These are phyloP conservation scores for Apoda limacodes DNA, from an alignment of 2,888 invertebrate species.

Conservation along the genomic window DNA sequence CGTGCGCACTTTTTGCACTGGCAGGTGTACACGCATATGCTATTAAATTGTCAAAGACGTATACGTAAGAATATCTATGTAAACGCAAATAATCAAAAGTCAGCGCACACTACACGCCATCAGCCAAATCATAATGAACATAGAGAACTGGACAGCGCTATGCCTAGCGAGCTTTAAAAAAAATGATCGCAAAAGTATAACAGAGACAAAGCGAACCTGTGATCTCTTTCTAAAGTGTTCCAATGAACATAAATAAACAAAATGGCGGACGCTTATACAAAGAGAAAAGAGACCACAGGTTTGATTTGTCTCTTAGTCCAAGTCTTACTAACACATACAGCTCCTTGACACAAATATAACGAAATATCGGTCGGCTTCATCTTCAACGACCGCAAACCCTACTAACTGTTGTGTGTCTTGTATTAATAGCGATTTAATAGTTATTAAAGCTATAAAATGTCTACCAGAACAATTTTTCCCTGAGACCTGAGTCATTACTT, in stretches of 20 bases:
- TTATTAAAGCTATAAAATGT: slow-evolving; percentile 31
- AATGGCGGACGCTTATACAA: no score
- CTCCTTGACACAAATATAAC: no score
- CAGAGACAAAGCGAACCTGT: no score
- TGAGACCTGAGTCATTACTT: slow-evolving; percentile 37
- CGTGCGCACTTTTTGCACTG: slow-evolving; percentile 64
- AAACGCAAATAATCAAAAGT: slow-evolving; percentile 55
- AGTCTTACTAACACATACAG: no score
- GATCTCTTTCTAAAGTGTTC: no score
- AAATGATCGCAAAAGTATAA: no score
- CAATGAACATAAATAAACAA: no score
- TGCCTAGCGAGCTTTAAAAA: no score
- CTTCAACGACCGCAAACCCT: slow-evolving; percentile 22
- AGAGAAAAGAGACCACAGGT: no score
- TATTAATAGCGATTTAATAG: slow-evolving; percentile 28
- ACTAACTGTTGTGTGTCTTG: slow-evolving; percentile 26
- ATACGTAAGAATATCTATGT: slow-evolving; percentile 42
- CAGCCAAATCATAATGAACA: slow-evolving; percentile 17
- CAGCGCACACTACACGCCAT: slow-evolving; percentile 24
- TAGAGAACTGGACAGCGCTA: no score
- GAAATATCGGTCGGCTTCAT: no score
- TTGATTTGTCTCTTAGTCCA: no score
- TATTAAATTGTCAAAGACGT: slow-evolving; percentile 69
- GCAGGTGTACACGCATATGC: slow-evolving; percentile 65
- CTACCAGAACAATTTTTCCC: slow-evolving; percentile 30